Conservation (phyloP, 2,888 invertebrate species). For the Drosophila anomalata region DNA sequence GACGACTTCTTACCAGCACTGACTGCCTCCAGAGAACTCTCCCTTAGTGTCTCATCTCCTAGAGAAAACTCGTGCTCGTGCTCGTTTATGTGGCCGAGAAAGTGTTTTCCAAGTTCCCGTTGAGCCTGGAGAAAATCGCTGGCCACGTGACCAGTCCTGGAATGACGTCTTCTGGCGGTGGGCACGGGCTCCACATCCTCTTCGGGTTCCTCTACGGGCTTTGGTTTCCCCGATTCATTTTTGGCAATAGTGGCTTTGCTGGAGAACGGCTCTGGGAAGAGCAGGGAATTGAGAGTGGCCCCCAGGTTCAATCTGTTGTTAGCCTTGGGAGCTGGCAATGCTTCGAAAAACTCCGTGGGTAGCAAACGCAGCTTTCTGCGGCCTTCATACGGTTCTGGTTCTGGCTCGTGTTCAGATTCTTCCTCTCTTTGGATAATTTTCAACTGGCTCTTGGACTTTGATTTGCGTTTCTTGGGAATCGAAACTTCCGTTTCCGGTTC, state of each 20-base stretch:
- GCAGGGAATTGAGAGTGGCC: constrained; percentile 66
- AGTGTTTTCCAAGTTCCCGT: constrained; percentile 64
- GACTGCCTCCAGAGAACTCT: constrained; percentile 19
- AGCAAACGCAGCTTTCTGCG: constrained; percentile 52
- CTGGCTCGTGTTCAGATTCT: constrained; percentile 25
- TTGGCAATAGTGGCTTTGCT: constrained; percentile 51
- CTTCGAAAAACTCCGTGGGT: constrained; percentile 80
- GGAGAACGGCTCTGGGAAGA: constrained; percentile 71
- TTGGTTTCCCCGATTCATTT: background rate
- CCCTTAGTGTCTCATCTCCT: constrained; percentile 18
- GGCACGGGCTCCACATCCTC: constrained; percentile 52
- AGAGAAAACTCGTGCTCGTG: constrained; percentile 45
- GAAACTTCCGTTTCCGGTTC: constrained; percentile 60
- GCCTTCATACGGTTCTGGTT: constrained; percentile 18
- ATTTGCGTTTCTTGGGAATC: constrained; percentile 20
- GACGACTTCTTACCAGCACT: background rate
- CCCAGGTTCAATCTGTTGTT: constrained; percentile 57
- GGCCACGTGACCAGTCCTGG: constrained; percentile 48
- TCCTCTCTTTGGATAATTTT: constrained; percentile 50
- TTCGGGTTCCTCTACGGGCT: constrained; percentile 29
- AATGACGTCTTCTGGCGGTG: constrained; percentile 39
- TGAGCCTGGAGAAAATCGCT: constrained; percentile 68
- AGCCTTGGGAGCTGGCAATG: constrained; percentile 56
- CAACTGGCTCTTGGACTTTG: constrained; percentile 33
- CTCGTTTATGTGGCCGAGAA: constrained; percentile 60